A percentile compares a stretch with the other conserved stretches of the same genome.
These are phyloP conservation scores for Tyto alba DNA, from an alignment of 2,113 vertebrate genomes.

Conservation along the genomic window DNA sequence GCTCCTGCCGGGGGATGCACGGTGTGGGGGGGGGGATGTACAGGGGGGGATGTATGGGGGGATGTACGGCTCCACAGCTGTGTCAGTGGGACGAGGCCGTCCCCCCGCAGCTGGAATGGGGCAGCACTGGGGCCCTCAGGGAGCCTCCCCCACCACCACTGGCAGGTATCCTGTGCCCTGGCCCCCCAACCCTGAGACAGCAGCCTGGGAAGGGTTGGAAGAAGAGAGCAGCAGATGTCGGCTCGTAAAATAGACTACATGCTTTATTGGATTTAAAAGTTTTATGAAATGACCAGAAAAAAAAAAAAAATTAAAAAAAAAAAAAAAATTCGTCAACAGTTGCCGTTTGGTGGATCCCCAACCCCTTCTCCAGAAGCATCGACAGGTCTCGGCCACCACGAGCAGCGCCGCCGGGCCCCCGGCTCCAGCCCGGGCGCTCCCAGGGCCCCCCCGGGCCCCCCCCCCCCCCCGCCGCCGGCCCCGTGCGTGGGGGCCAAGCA, in stretches of 20 bases:
- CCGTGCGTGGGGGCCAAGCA: rapidly evolving
- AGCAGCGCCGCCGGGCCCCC: neutral
- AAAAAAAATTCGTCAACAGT: neutral
- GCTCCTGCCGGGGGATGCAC: too few relatives aligned
- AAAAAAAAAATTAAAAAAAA: constrained; percentile 1
- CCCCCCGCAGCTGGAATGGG: too few relatives aligned
- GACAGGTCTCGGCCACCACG: neutral
- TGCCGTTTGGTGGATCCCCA: neutral
- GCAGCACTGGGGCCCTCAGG: too few relatives aligned
- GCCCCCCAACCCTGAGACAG: neutral
- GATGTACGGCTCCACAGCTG: too few relatives aligned
- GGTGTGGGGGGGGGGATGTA: too few relatives aligned
- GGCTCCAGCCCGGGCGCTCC: neutral
- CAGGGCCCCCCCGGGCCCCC: neutral
- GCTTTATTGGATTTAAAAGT: constrained; percentile 77
- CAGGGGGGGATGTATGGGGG: too few relatives aligned
- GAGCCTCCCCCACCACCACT: too few relatives aligned
- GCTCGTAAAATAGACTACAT: constrained; percentile 67
- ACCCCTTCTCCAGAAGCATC: neutral
- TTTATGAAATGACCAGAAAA: constrained; percentile 64
- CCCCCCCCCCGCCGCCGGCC: rapidly evolving
- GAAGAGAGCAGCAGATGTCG: neutral
- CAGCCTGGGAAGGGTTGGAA: neutral
- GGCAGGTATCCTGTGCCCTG: too few relatives aligned
- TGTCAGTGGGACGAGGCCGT: too few relatives aligned